phyloP scores from a whole-genome alignment of 2,888 invertebrate species.

The Aphodius granarius region DNA sequence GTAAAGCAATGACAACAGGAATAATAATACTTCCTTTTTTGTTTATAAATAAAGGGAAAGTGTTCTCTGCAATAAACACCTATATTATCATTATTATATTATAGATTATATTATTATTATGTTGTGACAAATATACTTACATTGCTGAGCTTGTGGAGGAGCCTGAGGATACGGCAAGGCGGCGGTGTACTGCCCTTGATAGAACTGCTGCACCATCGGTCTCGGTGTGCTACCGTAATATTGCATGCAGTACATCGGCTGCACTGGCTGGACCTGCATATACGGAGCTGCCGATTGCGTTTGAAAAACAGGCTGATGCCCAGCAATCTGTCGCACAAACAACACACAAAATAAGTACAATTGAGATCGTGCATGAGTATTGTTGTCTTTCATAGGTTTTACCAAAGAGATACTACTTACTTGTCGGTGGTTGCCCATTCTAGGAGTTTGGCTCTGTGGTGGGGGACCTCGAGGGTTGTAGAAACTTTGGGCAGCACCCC shows the following conservation, averaged over 20 bases:
- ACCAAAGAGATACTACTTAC: conserved; percentile 38
- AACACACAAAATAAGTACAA: conserved; percentile 14
- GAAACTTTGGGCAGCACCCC: conserved; percentile 29
- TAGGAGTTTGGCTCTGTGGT: conserved; percentile 43
- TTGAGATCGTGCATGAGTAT: conserved; percentile 15
- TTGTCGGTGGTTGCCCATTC: conserved; percentile 48
- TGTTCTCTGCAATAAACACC: too few relatives aligned
- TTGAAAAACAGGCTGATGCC: conserved; percentile 33
- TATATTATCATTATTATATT: too few relatives aligned
- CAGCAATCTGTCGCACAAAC: conserved; percentile 25
- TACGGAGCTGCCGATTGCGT: conserved; percentile 29
- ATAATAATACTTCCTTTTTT: too few relatives aligned
- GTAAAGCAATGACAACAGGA: too few relatives aligned
- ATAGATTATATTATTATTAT: neutral
- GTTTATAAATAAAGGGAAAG: too few relatives aligned
- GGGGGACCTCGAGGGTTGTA: conserved; percentile 33
- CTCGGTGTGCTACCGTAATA: conserved; percentile 20
- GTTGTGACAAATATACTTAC: conserved; percentile 24
- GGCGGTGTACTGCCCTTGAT: conserved; percentile 16
- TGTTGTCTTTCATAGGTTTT: too few relatives aligned
- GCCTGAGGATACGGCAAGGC: conserved; percentile 21
- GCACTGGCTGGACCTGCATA: conserved; percentile 30
- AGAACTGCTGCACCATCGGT: conserved; percentile 20
- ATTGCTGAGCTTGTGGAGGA: conserved; percentile 19
- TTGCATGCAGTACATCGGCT: conserved; percentile 27